Conservation (phyloP, 2,113 vertebrate genomes). For the Nerophis lumbriciformis region DNA sequence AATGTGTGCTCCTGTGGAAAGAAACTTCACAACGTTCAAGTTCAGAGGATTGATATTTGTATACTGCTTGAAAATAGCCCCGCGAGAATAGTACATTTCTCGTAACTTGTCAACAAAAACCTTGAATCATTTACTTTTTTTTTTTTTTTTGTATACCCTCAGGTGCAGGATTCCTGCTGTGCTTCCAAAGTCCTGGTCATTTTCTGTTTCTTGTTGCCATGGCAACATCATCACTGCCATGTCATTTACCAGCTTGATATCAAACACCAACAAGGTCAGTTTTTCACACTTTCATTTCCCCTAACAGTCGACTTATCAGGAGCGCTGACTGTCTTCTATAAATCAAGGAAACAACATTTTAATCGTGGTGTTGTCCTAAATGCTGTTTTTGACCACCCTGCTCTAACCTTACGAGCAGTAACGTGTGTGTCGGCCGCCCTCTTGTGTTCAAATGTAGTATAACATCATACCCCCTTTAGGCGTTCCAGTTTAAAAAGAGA, state of each 20-base stretch:
- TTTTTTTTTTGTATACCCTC: too few relatives aligned
- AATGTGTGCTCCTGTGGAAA: too few relatives aligned
- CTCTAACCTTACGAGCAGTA: neutral
- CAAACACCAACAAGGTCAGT: slow-evolving; percentile 38
- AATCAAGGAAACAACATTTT: neutral
- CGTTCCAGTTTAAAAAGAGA: neutral
- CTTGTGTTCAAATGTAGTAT: neutral
- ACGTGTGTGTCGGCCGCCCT: neutral
- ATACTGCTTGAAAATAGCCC: too few relatives aligned
- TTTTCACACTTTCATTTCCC: slow-evolving; percentile 43
- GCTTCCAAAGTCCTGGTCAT: slow-evolving; percentile 29
- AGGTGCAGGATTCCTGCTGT: slow-evolving; percentile 8
- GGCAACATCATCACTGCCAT: slow-evolving; percentile 42
- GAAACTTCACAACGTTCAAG: too few relatives aligned
- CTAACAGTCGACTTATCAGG: neutral
- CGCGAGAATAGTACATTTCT: too few relatives aligned
- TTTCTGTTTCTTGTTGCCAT: slow-evolving; percentile 43
- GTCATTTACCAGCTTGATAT: slow-evolving; percentile 25
- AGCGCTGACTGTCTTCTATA: too few relatives aligned
- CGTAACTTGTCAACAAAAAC: too few relatives aligned
- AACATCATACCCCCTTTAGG: too few relatives aligned
- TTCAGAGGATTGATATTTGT: too few relatives aligned
- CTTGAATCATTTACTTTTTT: too few relatives aligned
- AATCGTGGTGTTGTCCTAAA: neutral
- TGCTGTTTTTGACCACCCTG: neutral